Base-by-base conservation (phyloP, 2,888 invertebrate species). In the Stenurella melanura region DNA sequence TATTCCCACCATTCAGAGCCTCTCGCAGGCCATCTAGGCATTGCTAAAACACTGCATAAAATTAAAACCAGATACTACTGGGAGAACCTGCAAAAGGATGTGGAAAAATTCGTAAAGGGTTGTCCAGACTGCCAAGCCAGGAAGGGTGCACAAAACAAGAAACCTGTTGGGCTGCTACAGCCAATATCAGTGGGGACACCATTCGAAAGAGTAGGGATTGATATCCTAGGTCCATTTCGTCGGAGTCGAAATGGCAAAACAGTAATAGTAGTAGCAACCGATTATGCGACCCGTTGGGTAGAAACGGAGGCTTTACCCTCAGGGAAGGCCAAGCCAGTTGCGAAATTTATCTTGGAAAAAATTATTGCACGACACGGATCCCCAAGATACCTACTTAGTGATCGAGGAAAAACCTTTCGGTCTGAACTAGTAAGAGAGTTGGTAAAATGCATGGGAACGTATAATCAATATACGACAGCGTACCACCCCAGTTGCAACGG, bases 291-390 rank as follows among this genome's bases (percentile, higher is more conserved):
- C 0, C 42, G 82, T 5, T 54, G 21, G 75, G 73, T 77, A 15
- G 82, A n/a, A n/a, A 78, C 78, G 1, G 56, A 61, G 60, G 82
- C 82, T 1, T 30, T 85, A 18, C 58, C 79, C 12, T 78, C 72
- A 19, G 83, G 80, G 10, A 82, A 82, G 69, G 79, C 82, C 0
- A 74, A 71, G 11, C 76, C 72, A 10, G 82, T 84, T 7, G 80
- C 79, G 6, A 74, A 80, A 50, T 81, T 81, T 26, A 56, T 82
- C 4, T n/a, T 82, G 0, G 79, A 82, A 19, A 74, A 72, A 10
- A 76, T 81, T 1, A 78, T 80, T 11, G 75, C 79, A 34, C 72
- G 68, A 60, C 81, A 81, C 30, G 78, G 81, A 1, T 17, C 75
- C n/a, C 77, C 78, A 0, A 15, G 67, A 15, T 57, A 80, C 11